Base-by-base conservation (phyloP, 2,888 invertebrate species). In the Diadromus collaris region DNA sequence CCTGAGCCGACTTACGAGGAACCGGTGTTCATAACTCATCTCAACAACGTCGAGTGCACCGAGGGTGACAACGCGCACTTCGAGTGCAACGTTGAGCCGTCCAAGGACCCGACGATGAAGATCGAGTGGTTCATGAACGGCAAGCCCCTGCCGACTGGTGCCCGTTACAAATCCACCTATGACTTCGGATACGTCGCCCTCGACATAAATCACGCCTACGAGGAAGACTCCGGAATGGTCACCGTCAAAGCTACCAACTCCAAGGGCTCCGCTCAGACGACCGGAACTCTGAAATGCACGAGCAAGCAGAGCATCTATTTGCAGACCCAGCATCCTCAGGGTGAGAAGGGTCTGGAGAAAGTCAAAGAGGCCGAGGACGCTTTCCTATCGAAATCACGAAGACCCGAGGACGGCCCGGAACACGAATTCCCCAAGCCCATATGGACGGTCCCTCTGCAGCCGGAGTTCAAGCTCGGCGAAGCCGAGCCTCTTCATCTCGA, bases 121-220 rank as follows among this genome's bases (percentile, higher is more conserved):
- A 95, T 97, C 83, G 98, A 97, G 91, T 99, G 99, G 98, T 98
- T 96, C 92, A 95, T 96, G 79, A 98, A 99, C 90, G 98, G 97
- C 51, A 95, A 97, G 89, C 96, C 97, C 13, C 91, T 99, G 76
- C 96, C 96, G 83, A 94, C 94, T 83, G 98, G 97, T 34, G 95
- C 98, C 64, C 95, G 98, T 89, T 98, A 96, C 90, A 97, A 97
- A 91, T 96, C 97, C 32, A 96, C 96, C 19, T 97, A 98, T 88
- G 99, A 99, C 90, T 99, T 99, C 91, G 99, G 99, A 75, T 98
- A 96, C 88, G 97, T 99, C 10, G 95, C 98, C 19, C 92, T 99
- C 85, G 98, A 98, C 88, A 94, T 98, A 81, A 95, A 93, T 72
- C 96, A 97, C 84, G 94, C 96, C 0, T 97, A 98, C 88, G 95